Evolutionary conservation across 2,888 invertebrate species (phyloP), one percentile per base, ranked within the genome.

Genomic region (Himalopsyche japonica): DNA sequence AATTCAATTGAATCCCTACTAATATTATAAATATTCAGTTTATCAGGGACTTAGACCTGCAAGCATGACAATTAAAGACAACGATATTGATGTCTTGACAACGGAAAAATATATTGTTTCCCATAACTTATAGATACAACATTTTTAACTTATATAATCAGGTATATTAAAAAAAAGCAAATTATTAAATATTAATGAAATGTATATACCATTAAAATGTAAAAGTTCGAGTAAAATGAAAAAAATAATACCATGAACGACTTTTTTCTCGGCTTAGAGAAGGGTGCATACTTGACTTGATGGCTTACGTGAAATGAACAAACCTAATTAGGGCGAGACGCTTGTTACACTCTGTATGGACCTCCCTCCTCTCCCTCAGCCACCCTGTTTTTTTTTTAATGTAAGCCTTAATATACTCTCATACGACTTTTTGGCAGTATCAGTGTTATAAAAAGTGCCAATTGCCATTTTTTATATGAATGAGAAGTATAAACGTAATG

Each of bases 301-400:
- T 86, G 85, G 84, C 81, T 84, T 85, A 84, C 86, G 87, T 82
- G 86, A 84, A 87, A 85, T 87, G 85, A 84, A 83, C 87, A 87
- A 85, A 84, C 85, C 87, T 87, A 87, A 87, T 87, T 87, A 87
- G 84, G 83, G 79, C 79, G 82, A 81, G 82, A 83, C 80, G 85
- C 83, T 85, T 86, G 86, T 85, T 85, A 85, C 85, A 82, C 85
- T 82, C 85, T 37, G n/a, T 47, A 78, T 57, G 57, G 57, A 57
- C 57, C 57, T 10, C 57, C 57, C 57, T 57, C n/a, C 5, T 20
- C 10, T 57, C 6, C 20, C 24, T 49, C 12, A 24, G 6, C 20
- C 57, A 57, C 24, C 24, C 20, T 49, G 18, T 0, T 20, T 57
- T 57, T n/a, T n/a, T 57, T 57, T 57, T 20, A 57, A 57, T 57